Evolutionary conservation across 1,140 invertebrate species (phyloP).

Genomic region (Drosophila murphyi): DNA sequence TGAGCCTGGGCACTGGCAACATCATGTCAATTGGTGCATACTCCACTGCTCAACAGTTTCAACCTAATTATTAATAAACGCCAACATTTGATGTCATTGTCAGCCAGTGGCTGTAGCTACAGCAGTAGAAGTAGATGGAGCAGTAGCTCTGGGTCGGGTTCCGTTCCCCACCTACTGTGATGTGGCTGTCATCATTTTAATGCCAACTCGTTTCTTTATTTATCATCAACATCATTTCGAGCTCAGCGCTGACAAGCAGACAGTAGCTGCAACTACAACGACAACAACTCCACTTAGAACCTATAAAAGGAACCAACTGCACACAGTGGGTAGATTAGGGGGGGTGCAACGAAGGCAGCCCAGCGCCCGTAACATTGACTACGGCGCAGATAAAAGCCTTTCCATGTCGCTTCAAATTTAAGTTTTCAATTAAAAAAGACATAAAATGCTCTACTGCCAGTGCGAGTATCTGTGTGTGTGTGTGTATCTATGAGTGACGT

Average conservation of each 20-base stretch:
- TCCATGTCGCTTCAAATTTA: slow-evolving; percentile 83
- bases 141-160: neutral
- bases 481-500: slow-evolving; percentile 61
- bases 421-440: slow-evolving; percentile 83
- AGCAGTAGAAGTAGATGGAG: neutral
- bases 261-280: slow-evolving; percentile 49
- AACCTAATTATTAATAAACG: slow-evolving; percentile 81
- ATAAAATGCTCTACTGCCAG: slow-evolving; percentile 52
- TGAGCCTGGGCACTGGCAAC: slow-evolving; percentile 34
- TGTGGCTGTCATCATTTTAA: slow-evolving; percentile 77
- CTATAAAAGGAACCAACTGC: slow-evolving; percentile 37
- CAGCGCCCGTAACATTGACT: slow-evolving; percentile 58
- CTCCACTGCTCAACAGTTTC: slow-evolving; percentile 40
- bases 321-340: neutral
- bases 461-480: slow-evolving; percentile 22
- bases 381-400: slow-evolving; percentile 81
- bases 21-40: slow-evolving; percentile 9
- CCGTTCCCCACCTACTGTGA: slow-evolving; percentile 18
- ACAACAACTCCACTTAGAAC: slow-evolving; percentile 48
- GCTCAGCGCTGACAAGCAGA: slow-evolving; percentile 72
- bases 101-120: slow-evolving; percentile 13
- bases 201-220: slow-evolving; percentile 82
- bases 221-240: slow-evolving; percentile 79
- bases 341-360: slow-evolving; percentile 19
- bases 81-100: slow-evolving; percentile 73